phyloP scores from a whole-genome alignment of 2,113 vertebrate species.

The Sinocyclocheilus grahami region DNA sequence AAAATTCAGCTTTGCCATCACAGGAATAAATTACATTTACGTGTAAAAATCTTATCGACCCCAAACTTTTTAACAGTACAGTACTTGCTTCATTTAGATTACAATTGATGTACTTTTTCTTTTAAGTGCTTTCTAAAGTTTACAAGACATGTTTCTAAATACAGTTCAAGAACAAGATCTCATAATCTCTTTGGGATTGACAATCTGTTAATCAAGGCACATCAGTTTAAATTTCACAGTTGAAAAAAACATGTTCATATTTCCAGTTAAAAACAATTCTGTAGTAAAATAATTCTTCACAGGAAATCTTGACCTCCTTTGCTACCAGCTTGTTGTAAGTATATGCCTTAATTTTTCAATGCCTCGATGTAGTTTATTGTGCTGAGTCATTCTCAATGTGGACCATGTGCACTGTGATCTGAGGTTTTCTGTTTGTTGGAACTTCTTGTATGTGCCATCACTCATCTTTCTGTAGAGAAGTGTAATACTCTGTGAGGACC shows the following conservation, averaged over 20 bases:
- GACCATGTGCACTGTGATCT: not conserved
- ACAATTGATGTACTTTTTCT: not conserved
- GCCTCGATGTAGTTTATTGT: not conserved
- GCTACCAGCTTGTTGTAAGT: not conserved
- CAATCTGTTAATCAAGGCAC: slow-evolving; percentile 11
- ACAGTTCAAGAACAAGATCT: not conserved
- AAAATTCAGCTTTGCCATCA: not conserved
- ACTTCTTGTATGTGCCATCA: slow-evolving; percentile 63
- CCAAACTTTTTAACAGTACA: no score
- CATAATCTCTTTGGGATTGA: slow-evolving; percentile 12
- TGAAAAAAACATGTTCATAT: not conserved
- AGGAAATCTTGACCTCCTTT: not conserved
- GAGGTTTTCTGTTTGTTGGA: slow-evolving; percentile 8
- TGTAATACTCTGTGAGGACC: slow-evolving; percentile 90
- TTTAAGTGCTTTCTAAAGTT: not conserved
- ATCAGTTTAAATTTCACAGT: slow-evolving; percentile 20
- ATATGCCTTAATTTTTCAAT: not conserved
- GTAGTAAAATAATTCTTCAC: not conserved
- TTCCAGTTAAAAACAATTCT: not conserved
- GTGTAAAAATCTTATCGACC: no score
- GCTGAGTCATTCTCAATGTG: not conserved
- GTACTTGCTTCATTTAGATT: not conserved
- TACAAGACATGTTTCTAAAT: not conserved
- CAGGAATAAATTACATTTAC: no score
- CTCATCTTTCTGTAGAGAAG: slow-evolving; percentile 84